These are phyloP conservation scores for Neolamprologus sp. DNA, from an alignment of 2,113 vertebrate genomes.

Conservation along the genomic window DNA sequence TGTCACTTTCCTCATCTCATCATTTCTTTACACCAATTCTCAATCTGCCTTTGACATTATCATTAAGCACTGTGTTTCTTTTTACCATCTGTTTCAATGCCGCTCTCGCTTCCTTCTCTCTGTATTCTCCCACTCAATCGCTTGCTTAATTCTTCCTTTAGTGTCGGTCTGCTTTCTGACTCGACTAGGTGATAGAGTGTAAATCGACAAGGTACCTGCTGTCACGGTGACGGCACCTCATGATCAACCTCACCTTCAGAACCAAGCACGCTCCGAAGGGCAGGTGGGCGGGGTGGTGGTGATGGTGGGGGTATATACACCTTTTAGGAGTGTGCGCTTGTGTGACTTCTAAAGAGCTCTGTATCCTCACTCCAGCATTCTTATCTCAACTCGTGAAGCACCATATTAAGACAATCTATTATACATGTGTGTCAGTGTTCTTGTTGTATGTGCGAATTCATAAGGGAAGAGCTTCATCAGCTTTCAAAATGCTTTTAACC, in stretches of 20 bases:
- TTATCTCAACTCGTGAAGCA: background rate
- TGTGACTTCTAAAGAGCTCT: background rate
- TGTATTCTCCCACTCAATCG: background rate
- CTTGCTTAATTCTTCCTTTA: background rate
- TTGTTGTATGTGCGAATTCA: background rate
- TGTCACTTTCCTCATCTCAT: background rate
- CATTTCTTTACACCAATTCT: background rate
- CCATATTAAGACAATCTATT: background rate
- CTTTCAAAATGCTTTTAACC: conserved; percentile 49
- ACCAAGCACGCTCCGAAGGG: background rate
- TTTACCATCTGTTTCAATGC: conserved; percentile 13
- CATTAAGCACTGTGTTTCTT: conserved; percentile 13
- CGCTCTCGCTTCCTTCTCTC: background rate
- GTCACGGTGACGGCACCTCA: conserved; percentile 59
- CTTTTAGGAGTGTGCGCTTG: background rate
- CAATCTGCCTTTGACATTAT: conserved; percentile 11
- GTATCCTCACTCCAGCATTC: background rate
- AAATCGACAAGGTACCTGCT: conserved; percentile 59
- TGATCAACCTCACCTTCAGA: conserved; percentile 63
- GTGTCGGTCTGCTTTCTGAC: conserved; percentile 6
- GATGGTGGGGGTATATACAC: background rate
- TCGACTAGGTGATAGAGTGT: conserved; percentile 58
- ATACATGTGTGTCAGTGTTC: background rate
- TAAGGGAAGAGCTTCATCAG: conserved; percentile 6
- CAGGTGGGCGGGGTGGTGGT: background rate